Percentiles rank a stretch among this genome's conserved stretches.
These are phyloP conservation scores for Neria commutata DNA, from an alignment of 2,888 invertebrate species.

Conservation along the genomic window DNA sequence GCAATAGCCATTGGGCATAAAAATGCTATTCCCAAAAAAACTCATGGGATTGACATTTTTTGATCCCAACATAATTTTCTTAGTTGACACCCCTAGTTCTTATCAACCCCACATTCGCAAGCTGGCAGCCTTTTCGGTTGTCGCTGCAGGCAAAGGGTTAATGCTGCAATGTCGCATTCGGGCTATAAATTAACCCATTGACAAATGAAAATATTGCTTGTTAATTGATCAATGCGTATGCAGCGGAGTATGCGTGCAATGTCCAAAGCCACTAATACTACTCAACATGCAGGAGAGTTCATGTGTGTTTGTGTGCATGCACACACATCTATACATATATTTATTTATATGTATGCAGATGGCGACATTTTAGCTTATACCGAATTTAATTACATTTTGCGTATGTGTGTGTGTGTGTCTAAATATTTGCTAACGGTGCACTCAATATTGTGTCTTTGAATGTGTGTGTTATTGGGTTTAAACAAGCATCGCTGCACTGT, in stretches of 20 bases:
- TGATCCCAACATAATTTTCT: no score
- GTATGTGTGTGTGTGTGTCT: constrained; percentile 14
- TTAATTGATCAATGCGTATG: constrained; percentile 62
- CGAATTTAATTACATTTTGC: constrained; percentile 55
- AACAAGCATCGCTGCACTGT: constrained; percentile 5
- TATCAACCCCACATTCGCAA: not conserved
- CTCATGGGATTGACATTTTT: no score
- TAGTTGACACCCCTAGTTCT: no score
- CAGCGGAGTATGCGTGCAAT: no score
- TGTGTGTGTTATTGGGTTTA: constrained; percentile 6
- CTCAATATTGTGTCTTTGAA: no score
- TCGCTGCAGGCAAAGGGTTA: constrained; percentile 22
- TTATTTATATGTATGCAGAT: no score
- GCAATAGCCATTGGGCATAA: no score
- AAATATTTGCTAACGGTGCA: constrained; percentile 7
- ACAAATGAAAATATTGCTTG: constrained; percentile 62
- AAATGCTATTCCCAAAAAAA: no score
- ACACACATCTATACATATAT: no score
- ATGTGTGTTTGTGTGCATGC: constrained; percentile 20
- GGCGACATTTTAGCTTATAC: constrained; percentile 35
- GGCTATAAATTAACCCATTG: constrained; percentile 60
- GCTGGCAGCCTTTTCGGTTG: not conserved
- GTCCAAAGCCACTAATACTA: no score
- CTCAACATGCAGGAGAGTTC: not conserved
- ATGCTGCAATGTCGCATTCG: constrained; percentile 31